Evolutionary conservation across 2,113 vertebrate genomes (phyloP), one percentile per base, ranked within the genome.

Genomic region (Gambusia holbrooki): DNA sequence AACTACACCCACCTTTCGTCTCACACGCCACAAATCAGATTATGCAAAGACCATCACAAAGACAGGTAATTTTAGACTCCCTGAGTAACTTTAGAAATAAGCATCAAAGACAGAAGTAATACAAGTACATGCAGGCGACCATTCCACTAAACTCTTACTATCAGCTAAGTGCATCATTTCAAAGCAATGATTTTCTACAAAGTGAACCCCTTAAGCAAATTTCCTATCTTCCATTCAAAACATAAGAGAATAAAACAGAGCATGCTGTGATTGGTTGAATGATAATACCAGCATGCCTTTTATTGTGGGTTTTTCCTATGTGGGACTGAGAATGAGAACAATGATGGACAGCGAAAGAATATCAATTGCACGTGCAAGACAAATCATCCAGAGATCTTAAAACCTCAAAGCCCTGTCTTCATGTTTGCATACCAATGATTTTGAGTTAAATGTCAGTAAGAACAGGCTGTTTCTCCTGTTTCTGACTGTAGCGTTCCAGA

Each of bases 101-200:
- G 72, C 51, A 68, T 71, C 35, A 66, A 74, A 69, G 69, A 75
- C 37, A 60, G 65, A 48, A 84, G 63, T 48, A 19, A 58, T 22
- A 37, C 82, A 74, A 82, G 66, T 72, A 68, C 61, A 61, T 7
- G 3, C 70, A 28, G 30, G 76, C 72, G 76, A 81, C 69, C 61
- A 77, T 86, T 81, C 71, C 73, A 79, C 11, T 77, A 81, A 84
- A 70, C 84, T 80, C 81, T 82, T 58, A 28, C 87, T 83, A 90
- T 92, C 88, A 84, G 66, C 79, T 79, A 68, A 88, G 76, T 70
- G 76, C 71, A 87, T 92, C 85, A 85, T 83, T 90, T 91, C 77
- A 92, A 89, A 90, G 85, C 81, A 81, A 76, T 81, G 82, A 88
- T 90, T 90, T 90, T 90, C 81, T 87, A 90, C 82, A 91, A 90